phyloP scores from a whole-genome alignment of 2,797 vertebrate species.

The Carcharodon carcharias region DNA sequence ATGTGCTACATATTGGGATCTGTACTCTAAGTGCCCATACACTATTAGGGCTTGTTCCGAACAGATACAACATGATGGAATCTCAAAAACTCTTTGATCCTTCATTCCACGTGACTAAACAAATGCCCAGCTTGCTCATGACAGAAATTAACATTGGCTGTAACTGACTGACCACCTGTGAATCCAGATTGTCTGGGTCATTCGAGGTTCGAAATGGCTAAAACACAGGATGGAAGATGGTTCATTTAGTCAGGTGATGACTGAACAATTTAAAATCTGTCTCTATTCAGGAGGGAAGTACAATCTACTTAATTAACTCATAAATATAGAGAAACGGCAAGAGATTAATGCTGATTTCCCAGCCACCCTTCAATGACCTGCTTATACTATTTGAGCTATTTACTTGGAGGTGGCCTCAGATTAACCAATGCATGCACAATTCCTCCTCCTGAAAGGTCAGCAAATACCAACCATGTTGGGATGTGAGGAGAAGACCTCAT shows the following conservation, averaged over 20 bases:
- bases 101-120: not conserved
- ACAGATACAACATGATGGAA: not conserved
- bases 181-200: not conserved
- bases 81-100: not conserved
- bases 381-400: not conserved
- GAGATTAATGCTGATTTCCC: not conserved
- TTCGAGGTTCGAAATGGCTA: not conserved
- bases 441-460: not conserved
- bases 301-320: slow-evolving; percentile 11
- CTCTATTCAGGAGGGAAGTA: not conserved
- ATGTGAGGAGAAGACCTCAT: not conserved
- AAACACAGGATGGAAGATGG: not conserved
- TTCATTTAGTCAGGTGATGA: not conserved
- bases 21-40: not conserved
- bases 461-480: too few species aligned
- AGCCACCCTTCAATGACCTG: not conserved
- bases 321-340: not conserved
- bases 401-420: not conserved
- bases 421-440: not conserved
- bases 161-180: not conserved
- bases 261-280: not conserved
- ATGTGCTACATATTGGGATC: not conserved
- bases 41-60: not conserved
- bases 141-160: not conserved
- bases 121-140: not conserved